Conservation (phyloP, 2,113 vertebrate genomes). For the Ptilonorhynchus violaceus region DNA sequence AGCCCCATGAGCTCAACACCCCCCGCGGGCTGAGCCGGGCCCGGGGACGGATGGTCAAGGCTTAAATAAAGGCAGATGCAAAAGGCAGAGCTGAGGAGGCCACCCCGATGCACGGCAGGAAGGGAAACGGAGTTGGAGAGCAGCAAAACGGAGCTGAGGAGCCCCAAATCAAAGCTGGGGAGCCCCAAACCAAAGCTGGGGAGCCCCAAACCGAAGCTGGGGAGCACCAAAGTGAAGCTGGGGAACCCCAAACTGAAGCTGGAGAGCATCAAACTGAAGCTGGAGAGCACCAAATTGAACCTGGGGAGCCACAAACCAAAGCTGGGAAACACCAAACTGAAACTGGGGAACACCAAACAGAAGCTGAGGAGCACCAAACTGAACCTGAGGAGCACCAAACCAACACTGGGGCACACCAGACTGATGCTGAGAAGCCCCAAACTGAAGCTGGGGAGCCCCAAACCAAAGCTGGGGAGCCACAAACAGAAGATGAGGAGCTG, state of each 20-base stretch:
- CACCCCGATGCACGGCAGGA: fast-evolving
- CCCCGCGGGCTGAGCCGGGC: fast-evolving
- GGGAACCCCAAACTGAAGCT: not conserved
- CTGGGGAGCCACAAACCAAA: not conserved
- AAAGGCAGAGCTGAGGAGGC: not conserved
- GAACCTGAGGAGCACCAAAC: not conserved
- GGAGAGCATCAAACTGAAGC: not conserved
- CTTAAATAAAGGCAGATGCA: constrained; percentile 10
- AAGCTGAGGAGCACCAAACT: not conserved
- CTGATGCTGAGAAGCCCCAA: not conserved
- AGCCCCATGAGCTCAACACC: not conserved
- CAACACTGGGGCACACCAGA: not conserved
- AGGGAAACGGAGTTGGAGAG: not conserved
- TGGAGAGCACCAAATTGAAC: not conserved
- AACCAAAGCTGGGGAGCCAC: not conserved
- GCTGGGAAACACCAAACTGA: not conserved
- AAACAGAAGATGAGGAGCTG: not conserved
- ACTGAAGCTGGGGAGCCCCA: not conserved
- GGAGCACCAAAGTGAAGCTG: not conserved
- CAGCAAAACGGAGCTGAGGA: not conserved
- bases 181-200: not conserved
- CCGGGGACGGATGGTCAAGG: not conserved
- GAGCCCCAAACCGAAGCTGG: not conserved
- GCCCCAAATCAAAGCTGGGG: not conserved
- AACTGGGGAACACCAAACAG: not conserved